These are phyloP conservation scores for Sipunculus nudus DNA, from an alignment of 2,888 invertebrate species.

Conservation along the genomic window DNA sequence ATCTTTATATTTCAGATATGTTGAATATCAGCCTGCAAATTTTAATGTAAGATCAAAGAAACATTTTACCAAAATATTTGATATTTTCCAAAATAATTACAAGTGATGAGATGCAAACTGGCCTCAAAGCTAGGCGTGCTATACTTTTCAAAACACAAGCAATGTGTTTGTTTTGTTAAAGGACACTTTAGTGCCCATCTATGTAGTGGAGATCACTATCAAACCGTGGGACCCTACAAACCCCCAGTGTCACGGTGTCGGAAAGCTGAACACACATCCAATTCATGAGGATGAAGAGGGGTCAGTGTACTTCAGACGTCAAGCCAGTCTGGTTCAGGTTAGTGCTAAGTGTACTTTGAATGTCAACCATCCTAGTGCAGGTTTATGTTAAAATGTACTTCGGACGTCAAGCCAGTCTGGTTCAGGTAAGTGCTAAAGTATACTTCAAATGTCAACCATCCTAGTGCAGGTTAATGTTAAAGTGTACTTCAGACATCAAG, in stretches of 20 bases:
- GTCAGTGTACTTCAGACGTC: slow-evolving; percentile 50
- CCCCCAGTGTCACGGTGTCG: slow-evolving; percentile 43
- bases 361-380: slow-evolving; percentile 54
- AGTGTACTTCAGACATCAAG: slow-evolving; percentile 53
- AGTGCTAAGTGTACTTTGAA: no score
- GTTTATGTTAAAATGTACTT: slow-evolving; percentile 57
- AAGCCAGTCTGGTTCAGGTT: slow-evolving; percentile 47
- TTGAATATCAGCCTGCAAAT: no score
- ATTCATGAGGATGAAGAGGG: slow-evolving; percentile 58
- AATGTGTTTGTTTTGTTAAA: slow-evolving; percentile 7
- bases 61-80: no score
- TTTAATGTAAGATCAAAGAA: no score
- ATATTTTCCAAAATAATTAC: no score
- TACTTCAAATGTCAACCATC: no score
- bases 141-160: no score
- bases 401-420: slow-evolving; percentile 51
- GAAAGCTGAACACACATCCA: slow-evolving; percentile 50
- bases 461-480: slow-evolving; percentile 57
- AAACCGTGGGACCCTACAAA: slow-evolving; percentile 52
- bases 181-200: slow-evolving; percentile 46
- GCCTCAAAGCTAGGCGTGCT: no score
- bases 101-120: no score
- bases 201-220: slow-evolving; percentile 54
- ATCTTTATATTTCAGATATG: no score
- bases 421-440: slow-evolving; percentile 29